Conservation (phyloP, 2,797 vertebrate species). For the Loris lydekkerianus region DNA sequence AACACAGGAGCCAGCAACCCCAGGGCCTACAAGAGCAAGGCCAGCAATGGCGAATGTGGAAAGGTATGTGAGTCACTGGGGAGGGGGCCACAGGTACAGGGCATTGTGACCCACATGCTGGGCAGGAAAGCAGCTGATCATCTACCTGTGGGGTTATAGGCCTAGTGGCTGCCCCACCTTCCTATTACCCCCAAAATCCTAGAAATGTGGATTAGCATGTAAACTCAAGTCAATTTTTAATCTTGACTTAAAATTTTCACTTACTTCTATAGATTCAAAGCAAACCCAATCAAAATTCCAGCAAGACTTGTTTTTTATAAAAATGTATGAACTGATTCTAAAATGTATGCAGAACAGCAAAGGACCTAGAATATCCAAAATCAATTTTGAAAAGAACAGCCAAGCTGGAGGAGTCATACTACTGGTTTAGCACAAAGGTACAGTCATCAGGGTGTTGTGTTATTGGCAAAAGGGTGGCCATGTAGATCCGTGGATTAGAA, state of each 20-base stretch:
- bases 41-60: no score
- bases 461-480: background rate
- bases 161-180: background rate
- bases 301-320: background rate
- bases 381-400: background rate
- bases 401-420: background rate
- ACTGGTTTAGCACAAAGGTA: background rate
- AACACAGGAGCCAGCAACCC: background rate
- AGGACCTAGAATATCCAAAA: constrained; percentile 6
- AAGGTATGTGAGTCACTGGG: background rate
- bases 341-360: background rate
- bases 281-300: background rate
- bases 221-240: background rate
- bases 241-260: background rate
- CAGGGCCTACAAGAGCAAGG: background rate
- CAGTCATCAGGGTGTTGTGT: background rate
- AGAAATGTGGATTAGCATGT: background rate
- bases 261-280: background rate
- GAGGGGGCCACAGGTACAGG: background rate
- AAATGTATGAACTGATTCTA: background rate
- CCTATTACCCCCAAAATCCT: background rate
- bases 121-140: fast-evolving
- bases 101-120: background rate
- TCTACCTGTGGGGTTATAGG: background rate
- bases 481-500: background rate